Evolutionary conservation across 2,888 invertebrate species (phyloP).

Genomic region (Drosophila kuntzei): DNA sequence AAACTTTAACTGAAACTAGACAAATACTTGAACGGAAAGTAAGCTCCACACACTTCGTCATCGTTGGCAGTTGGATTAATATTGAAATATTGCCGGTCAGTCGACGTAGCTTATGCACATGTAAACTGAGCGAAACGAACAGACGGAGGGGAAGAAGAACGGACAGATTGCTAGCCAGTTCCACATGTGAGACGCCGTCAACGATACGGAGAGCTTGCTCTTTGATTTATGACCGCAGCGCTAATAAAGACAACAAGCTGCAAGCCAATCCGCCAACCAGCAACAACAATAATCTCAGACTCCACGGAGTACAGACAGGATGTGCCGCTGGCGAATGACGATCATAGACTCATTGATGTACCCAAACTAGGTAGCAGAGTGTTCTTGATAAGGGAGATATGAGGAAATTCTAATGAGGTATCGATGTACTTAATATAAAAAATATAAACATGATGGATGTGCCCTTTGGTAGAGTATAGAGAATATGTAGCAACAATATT

Average conservation of each 20-base stretch:
- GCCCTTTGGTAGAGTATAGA: no score
- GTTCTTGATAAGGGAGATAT: slow-evolving; percentile 13
- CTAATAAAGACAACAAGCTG: slow-evolving; percentile 80
- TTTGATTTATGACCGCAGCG: slow-evolving; percentile 72
- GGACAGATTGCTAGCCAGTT: slow-evolving; percentile 56
- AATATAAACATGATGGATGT: not conserved
- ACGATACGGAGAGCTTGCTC: slow-evolving; percentile 64
- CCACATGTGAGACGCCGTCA: slow-evolving; percentile 71
- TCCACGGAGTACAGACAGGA: slow-evolving; percentile 53
- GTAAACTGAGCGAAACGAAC: slow-evolving; percentile 55
- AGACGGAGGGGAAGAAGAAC: not conserved
- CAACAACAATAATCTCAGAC: slow-evolving; percentile 16
- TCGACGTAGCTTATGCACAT: slow-evolving; percentile 64
- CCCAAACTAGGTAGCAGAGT: slow-evolving; percentile 10
- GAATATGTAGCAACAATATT: no score
- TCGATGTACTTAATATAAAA: not conserved
- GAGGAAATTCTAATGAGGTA: not conserved
- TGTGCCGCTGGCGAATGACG: slow-evolving; percentile 67
- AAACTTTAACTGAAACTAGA: slow-evolving; percentile 55
- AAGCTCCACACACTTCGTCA: slow-evolving; percentile 76
- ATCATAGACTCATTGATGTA: slow-evolving; percentile 33
- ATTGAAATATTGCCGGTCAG: slow-evolving; percentile 80
- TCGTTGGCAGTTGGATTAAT: slow-evolving; percentile 83
- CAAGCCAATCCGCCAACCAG: slow-evolving; percentile 55
- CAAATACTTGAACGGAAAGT: slow-evolving; percentile 74